phyloP scores from a whole-genome alignment of 2,888 invertebrate genomes.

The Cancer borealis region DNA sequence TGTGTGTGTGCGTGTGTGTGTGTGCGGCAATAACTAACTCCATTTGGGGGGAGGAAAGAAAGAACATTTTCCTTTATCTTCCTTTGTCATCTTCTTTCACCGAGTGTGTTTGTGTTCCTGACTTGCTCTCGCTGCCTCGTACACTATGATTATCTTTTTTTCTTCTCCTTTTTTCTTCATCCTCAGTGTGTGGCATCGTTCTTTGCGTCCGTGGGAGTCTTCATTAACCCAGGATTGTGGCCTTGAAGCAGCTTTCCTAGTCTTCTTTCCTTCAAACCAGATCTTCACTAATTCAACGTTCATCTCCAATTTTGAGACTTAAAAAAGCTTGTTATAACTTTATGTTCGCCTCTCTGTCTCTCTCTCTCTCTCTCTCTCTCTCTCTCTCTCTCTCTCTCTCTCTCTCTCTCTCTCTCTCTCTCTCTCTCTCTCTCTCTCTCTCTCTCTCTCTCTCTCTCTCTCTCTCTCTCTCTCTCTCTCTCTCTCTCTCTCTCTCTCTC shows the following conservation, averaged over 20 bases:
- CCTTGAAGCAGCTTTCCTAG: not conserved
- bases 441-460: no score
- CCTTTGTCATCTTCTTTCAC: no score
- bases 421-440: no score
- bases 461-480: no score
- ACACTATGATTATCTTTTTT: not conserved
- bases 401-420: no score
- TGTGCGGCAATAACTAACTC: not conserved
- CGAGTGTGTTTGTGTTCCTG: not conserved
- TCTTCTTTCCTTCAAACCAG: not conserved
- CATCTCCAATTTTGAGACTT: not conserved
- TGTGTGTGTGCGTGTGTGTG: not conserved
- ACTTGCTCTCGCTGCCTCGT: not conserved
- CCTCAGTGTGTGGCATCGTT: not conserved
- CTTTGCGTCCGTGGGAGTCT: not conserved
- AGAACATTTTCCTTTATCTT: no score
- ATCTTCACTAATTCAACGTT: not conserved
- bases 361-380: conserved; percentile 32
- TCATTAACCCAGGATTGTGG: no score
- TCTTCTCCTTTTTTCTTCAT: not conserved
- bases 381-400: conserved; percentile 7
- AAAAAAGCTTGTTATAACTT: not conserved
- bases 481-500: no score
- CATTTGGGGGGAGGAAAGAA: no score
- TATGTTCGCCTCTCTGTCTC: conserved; percentile 9